Evolutionary conservation across 2,797 vertebrate species (phyloP), one percentile per base, ranked within the genome.

Genomic region (Lithobates pipiens): DNA sequence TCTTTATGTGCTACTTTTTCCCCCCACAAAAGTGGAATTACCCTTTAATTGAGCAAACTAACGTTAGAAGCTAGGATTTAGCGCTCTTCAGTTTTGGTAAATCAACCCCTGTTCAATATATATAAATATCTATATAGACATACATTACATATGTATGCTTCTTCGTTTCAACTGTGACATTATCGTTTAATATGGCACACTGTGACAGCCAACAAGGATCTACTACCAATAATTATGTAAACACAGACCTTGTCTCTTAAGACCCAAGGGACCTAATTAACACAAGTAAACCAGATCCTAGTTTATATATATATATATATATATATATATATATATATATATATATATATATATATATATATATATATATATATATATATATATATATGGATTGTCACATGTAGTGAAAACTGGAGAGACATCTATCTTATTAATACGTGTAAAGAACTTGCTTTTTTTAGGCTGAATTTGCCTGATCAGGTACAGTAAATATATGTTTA

Each of bases 261-360:
- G 57, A 63, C 21, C 21, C 57, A 63, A 63, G 57, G 57, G 57
- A n/a, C 5, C 9, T 63, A 63, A 63, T 63, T 63, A 63, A 63
- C 23, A n/a, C 57, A 23, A 15, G 18, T 63, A 21, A 21, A 15
- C 10, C 4, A 63, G 57, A 7, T n/a, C 18, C 57, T 63, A 63
- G 23, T 63, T 7, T 63, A 4, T 23, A n/a, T 63, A 63, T 63
- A 63, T 61, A 63, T n/a, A 63, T 63, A 63, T 61, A 63, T n/a
- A 63, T 63, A 63, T 61, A 63, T n/a, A 63, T 63, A 63, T 61
- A 63, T n/a, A 63, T 63, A 63, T 61, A 63, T n/a, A 63, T 63
- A 63, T 61, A 63, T n/a, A 63, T 63, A 63, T 61, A 63, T n/a
- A 63, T 63, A 63, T 61, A 63, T n/a, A 63, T 63, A 63, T 61